Percentiles rank a stretch among this genome's conserved stretches.
phyloP scores from a whole-genome alignment of 53 echinoderm and acorn worm species.

The Antedon mediterranea region DNA sequence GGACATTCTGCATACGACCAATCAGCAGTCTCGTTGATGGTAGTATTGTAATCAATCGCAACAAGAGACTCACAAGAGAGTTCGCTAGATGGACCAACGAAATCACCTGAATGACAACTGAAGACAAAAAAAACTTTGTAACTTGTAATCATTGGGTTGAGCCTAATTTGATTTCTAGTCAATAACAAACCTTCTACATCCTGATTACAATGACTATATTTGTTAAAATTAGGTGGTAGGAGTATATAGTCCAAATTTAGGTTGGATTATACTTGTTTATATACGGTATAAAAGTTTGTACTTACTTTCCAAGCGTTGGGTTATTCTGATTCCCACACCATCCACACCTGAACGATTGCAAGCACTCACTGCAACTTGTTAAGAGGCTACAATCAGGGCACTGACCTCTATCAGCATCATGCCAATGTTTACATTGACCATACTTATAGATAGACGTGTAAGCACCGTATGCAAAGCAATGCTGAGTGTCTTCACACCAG shows the following conservation, averaged over 20 bases:
- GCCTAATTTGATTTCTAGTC: no score
- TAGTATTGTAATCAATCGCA: slow-evolving; percentile 20
- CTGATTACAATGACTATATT: no score
- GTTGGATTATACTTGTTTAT: no score
- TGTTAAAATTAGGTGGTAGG: no score
- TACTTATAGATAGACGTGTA: slow-evolving; percentile 60
- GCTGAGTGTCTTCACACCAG: slow-evolving; percentile 69
- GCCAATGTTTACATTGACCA: slow-evolving; percentile 85
- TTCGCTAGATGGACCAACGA: slow-evolving; percentile 12
- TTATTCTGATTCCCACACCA: slow-evolving; percentile 78
- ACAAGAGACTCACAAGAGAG: slow-evolving; percentile 34
- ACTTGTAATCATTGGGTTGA: no score
- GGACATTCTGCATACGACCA: slow-evolving; percentile 78
- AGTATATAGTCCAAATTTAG: no score
- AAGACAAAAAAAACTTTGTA: not conserved
- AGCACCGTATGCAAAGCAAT: slow-evolving; percentile 57
- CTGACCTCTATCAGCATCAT: slow-evolving; percentile 51
- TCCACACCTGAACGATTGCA: slow-evolving; percentile 71
- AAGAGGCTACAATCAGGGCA: slow-evolving; percentile 46
- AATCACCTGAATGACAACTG: slow-evolving; percentile 46
- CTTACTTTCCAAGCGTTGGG: slow-evolving; percentile 63
- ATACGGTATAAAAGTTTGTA: no score
- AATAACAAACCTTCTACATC: no score
- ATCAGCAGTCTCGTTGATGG: slow-evolving; percentile 25
- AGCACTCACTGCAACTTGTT: slow-evolving; percentile 44